A percentile compares a stretch with the other conserved stretches of the same genome.
Evolutionary conservation across 2,888 invertebrate species (phyloP).

Genomic region (Erebia palarica): DNA sequence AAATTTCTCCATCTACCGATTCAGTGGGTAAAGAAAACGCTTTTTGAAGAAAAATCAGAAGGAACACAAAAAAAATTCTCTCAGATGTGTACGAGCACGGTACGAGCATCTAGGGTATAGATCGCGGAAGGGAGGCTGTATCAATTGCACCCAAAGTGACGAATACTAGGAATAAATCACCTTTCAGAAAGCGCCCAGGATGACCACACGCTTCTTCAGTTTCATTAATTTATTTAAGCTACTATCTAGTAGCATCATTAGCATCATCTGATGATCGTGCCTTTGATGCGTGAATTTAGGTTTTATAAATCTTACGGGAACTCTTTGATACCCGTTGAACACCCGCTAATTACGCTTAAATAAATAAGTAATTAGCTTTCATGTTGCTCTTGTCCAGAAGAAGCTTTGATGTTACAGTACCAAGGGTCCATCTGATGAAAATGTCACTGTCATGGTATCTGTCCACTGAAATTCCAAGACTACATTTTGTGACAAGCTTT

Average conservation of each 20-base stretch:
- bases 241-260: no score
- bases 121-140: constrained; percentile 50
- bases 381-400: neutral
- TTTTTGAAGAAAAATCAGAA: no score
- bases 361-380: no score
- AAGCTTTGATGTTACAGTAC: neutral
- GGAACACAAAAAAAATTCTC: no score
- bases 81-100: neutral
- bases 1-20: no score
- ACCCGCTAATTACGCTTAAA: neutral
- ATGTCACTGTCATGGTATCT: neutral
- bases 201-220: constrained; percentile 56
- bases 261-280: no score
- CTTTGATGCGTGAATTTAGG: no score
- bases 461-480: neutral
- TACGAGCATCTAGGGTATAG: constrained; percentile 12
- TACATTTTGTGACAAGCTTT: constrained; percentile 25
- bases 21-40: no score
- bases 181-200: constrained; percentile 61
- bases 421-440: neutral
- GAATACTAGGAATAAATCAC: constrained; percentile 78
- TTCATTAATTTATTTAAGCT: constrained; percentile 1
- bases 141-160: constrained; percentile 71
- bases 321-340: no score
- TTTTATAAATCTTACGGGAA: no score